Evolutionary conservation across 2,888 invertebrate species (phyloP), one percentile per base, ranked within the genome.

Genomic region (Helleia helle): DNA sequence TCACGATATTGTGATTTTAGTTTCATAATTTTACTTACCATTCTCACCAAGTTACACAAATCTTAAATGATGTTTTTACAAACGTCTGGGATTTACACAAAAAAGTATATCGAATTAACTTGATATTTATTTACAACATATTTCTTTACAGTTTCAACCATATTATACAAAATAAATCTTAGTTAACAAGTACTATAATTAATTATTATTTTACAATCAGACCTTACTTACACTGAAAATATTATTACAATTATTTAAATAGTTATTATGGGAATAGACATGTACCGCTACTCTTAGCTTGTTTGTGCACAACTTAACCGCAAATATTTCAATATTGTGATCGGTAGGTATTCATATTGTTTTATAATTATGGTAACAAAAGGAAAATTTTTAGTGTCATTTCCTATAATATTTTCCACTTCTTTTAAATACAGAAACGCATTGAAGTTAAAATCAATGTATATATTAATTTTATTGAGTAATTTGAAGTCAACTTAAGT

Each of bases 81-180:
- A n/a, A n/a, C n/a, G n/a, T n/a, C n/a, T n/a, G n/a, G n/a, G n/a
- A n/a, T n/a, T 37, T 18, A 36, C 42, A 42, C 38, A 17, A 41
- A 41, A 36, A 36, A 41, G 31, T 15, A 18, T 26, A 36, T 42
- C 68, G 63, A 67, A 75, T 76, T 80, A 79, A 74, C 71, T 74
- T 75, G 71, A 70, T 65, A 72, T 80, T 83, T 83, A 84, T 83
- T 83, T 83, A 84, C 84, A 84, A 76, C 72, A 63, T 81, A 80
- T 69, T 74, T 83, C 73, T 81, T 76, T 81, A 81, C 80, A 83
- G 69, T 71, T 69, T 81, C 72, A 81, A 83, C 83, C 83, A 83
- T 83, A 65, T 76, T 77, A 81, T 83, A 84, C 83, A 84, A 80
- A 74, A 79, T 79, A 80, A 75, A 71, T 72, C 77, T 81, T 77